Evolutionary conservation across 2,113 vertebrate species (phyloP).

Genomic region (Edolisoma coerulescens): DNA sequence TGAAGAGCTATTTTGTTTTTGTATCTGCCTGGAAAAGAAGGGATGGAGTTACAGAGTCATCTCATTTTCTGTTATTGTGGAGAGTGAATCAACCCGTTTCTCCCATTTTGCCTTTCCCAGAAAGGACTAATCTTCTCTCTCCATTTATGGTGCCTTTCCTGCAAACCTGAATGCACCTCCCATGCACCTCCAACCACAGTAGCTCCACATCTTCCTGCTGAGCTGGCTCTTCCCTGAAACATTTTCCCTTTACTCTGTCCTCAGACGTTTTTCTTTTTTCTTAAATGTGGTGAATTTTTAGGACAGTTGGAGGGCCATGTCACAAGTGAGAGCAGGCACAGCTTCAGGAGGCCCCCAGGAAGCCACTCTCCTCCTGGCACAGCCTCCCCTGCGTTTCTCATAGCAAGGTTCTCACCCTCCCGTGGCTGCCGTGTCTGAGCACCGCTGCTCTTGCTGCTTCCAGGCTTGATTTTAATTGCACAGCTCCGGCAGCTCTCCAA

Average conservation of each 20-base stretch:
- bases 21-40: neutral
- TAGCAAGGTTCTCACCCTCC: neutral
- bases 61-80: neutral
- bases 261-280: neutral
- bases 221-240: neutral
- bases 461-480: neutral
- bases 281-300: neutral
- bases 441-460: neutral
- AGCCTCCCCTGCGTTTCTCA: neutral
- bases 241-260: neutral
- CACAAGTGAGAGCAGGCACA: accelerated
- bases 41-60: neutral
- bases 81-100: neutral
- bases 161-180: neutral
- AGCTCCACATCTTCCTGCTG: neutral
- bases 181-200: neutral
- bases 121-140: neutral
- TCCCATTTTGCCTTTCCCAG: neutral
- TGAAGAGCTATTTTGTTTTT: neutral
- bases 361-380: neutral
- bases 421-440: neutral
- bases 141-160: neutral
- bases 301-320: neutral
- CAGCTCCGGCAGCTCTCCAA: neutral
- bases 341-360: neutral